phyloP scores from a whole-genome alignment of 2,113 vertebrate species.

The Peromyscus polionotus region DNA sequence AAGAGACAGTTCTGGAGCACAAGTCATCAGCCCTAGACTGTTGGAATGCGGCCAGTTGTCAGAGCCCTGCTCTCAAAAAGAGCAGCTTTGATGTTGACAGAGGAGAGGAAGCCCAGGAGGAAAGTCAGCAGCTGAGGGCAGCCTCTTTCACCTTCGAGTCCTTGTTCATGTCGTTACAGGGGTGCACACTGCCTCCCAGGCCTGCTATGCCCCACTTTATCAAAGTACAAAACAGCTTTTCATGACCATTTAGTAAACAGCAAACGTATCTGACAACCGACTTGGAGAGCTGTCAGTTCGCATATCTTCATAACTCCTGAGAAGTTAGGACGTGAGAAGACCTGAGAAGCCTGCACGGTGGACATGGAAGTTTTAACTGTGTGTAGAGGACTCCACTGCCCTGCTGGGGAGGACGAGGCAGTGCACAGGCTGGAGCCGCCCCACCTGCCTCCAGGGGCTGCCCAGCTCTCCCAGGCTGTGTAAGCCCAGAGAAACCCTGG shows the following conservation, averaged over 20 bases:
- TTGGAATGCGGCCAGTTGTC: neutral
- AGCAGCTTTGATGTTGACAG: neutral
- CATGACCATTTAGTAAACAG: conserved; percentile 8
- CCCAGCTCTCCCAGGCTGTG: rapidly evolving
- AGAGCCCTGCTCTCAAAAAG: neutral
- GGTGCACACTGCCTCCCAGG: neutral
- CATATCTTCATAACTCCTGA: neutral
- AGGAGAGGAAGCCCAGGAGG: neutral
- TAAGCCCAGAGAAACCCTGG: neutral
- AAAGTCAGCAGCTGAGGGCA: neutral
- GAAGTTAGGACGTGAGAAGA: neutral
- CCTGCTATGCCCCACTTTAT: conserved; percentile 17
- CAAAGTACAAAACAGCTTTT: conserved; percentile 26
- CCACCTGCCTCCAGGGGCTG: rapidly evolving
- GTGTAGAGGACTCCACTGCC: neutral
- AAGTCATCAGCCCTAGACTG: neutral
- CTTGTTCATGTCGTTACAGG: neutral
- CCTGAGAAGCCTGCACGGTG: neutral
- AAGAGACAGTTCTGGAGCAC: neutral
- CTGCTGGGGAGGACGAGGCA: neutral
- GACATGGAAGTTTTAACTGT: neutral
- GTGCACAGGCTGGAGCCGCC: rapidly evolving
- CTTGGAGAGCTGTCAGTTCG: neutral
- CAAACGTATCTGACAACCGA: conserved; percentile 31
- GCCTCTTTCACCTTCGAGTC: neutral